Evolutionary conservation across 2,888 invertebrate genomes (phyloP).

Genomic region (Priocnemis perturbator): DNA sequence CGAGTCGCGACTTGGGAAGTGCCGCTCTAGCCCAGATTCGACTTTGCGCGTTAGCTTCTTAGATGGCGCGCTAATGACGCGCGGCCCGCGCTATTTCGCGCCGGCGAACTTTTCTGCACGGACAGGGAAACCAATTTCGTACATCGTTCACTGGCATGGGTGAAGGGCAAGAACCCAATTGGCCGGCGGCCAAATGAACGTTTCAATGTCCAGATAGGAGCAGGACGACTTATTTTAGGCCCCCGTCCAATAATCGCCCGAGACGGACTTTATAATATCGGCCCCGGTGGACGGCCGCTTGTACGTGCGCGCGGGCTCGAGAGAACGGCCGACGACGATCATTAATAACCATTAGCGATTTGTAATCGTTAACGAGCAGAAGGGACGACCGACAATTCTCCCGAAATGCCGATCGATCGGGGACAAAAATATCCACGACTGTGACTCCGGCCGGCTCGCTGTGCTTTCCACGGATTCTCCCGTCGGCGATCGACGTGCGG

Average conservation of each 20-base stretch:
- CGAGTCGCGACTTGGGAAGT: no score
- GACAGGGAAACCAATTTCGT: constrained; percentile 69
- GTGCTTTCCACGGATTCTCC: neutral
- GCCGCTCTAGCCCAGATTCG: no score
- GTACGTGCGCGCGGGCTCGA: neutral
- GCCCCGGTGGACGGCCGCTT: constrained; percentile 6
- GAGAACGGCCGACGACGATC: constrained; percentile 12
- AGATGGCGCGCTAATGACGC: no score
- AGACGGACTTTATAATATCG: constrained; percentile 42
- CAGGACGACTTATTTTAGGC: constrained; percentile 37
- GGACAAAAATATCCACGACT: neutral
- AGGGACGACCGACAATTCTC: neutral
- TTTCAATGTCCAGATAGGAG: constrained; percentile 67
- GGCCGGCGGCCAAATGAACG: constrained; percentile 67
- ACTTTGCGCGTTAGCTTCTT: no score
- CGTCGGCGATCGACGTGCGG: neutral
- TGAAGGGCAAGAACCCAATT: constrained; percentile 73
- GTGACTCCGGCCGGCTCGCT: neutral
- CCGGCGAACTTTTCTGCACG: constrained; percentile 45
- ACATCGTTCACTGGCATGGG: constrained; percentile 71
- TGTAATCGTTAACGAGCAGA: constrained; percentile 17
- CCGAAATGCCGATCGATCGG: constrained; percentile 10
- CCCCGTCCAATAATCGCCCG: constrained; percentile 39
- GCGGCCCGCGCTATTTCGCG: no score
- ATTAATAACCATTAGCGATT: constrained; percentile 40